These are phyloP conservation scores for Irena cyanogastra DNA, from an alignment of 2,113 vertebrate genomes.

Conservation along the genomic window DNA sequence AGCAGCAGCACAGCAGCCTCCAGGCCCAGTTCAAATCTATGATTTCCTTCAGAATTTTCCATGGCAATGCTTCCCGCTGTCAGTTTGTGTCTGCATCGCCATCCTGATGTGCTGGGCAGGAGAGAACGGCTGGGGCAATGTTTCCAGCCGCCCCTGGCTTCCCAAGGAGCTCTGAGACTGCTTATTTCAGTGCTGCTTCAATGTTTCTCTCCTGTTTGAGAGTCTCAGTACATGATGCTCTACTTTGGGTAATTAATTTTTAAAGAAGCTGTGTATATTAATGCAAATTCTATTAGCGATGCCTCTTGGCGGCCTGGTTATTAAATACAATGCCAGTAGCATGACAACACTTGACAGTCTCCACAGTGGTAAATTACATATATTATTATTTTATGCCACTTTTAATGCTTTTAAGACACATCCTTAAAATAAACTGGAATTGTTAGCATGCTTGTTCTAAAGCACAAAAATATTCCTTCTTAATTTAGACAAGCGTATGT, in stretches of 20 bases:
- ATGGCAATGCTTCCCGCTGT: neutral
- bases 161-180: neutral
- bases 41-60: conserved; percentile 2
- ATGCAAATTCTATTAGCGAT: conserved; percentile 46
- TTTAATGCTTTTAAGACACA: conserved; percentile 6
- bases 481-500: conserved; percentile 38
- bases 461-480: conserved; percentile 30
- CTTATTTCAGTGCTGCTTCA: neutral
- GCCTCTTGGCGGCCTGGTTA: conserved; percentile 6
- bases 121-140: neutral
- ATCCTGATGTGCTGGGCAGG: neutral
- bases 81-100: neutral
- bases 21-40: neutral
- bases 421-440: conserved; percentile 29
- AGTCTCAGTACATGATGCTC: conserved; percentile 30
- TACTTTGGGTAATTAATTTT: conserved; percentile 62
- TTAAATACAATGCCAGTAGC: conserved; percentile 51
- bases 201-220: conserved; percentile 16
- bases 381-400: conserved; percentile 50
- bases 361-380: conserved; percentile 5
- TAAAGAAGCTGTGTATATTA: conserved; percentile 39
- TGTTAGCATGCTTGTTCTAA: conserved; percentile 10
- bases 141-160: neutral
- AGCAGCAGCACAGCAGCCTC: neutral
- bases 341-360: conserved; percentile 54